Percentiles rank a stretch among this genome's conserved stretches.
phyloP scores from a whole-genome alignment of 2,888 invertebrate genomes.

The Scaptomyza reducta region DNA sequence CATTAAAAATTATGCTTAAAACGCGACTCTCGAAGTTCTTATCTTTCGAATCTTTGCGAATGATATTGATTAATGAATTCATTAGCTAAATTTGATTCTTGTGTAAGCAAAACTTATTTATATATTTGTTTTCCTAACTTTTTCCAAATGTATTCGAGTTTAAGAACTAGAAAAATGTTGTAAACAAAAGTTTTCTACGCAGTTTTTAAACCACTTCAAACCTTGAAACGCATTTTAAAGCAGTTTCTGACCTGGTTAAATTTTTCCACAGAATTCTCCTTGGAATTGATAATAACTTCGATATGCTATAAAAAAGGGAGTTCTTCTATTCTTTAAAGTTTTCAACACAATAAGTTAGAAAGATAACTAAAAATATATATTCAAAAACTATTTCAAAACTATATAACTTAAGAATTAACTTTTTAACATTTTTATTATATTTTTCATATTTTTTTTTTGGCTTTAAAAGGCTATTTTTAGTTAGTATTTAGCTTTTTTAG shows the following conservation, averaged over 20 bases:
- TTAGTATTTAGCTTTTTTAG: background rate
- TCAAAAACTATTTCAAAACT: too few relatives aligned
- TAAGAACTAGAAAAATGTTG: background rate
- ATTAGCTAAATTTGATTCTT: background rate
- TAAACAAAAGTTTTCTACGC: constrained; percentile 1
- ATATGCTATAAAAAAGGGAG: background rate
- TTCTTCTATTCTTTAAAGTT: too few relatives aligned
- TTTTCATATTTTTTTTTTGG: too few relatives aligned
- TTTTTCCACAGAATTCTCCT: background rate
- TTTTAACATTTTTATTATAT: too few relatives aligned
- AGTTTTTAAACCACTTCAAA: background rate
- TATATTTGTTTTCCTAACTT: background rate
- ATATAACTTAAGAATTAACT: too few relatives aligned
- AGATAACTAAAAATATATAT: too few relatives aligned
- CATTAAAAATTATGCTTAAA: constrained; percentile 3
- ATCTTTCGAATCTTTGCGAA: background rate
- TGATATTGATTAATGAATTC: background rate
- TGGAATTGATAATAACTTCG: background rate
- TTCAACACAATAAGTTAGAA: too few relatives aligned
- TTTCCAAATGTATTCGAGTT: background rate
- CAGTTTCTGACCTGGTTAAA: background rate
- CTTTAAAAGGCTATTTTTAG: too few relatives aligned
- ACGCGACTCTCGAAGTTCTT: constrained; percentile 15
- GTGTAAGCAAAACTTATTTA: background rate
- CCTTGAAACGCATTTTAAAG: background rate